Percentiles rank a stretch among this genome's conserved stretches.
These are phyloP conservation scores for Aegotheles bennettii DNA, from an alignment of 2,113 vertebrate species.

Conservation along the genomic window DNA sequence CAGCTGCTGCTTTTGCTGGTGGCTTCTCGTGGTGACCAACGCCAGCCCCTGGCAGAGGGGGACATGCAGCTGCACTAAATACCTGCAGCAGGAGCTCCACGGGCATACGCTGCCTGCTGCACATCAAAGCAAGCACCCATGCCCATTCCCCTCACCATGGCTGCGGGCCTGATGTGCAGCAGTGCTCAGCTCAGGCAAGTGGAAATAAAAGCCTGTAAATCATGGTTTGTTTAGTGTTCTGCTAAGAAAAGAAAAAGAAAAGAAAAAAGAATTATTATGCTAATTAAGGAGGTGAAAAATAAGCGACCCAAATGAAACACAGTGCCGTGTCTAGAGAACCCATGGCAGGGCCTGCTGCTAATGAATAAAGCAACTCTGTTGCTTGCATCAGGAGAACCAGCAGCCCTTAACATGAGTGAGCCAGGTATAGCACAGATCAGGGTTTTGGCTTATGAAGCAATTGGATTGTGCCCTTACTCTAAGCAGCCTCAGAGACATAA, in stretches of 20 bases:
- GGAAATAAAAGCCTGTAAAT: neutral
- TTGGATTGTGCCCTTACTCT: conserved; percentile 29
- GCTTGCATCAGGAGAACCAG: neutral
- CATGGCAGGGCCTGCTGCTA: neutral
- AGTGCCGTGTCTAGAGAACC: neutral
- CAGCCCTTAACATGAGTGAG: neutral
- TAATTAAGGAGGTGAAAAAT: neutral
- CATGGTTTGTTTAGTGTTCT: neutral
- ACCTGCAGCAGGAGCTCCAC: neutral
- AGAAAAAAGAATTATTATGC: neutral
- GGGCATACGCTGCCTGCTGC: fast-evolving
- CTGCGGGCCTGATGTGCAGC: neutral
- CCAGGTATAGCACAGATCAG: neutral
- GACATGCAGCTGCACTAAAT: neutral
- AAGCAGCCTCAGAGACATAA: conserved; percentile 5
- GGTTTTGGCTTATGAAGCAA: neutral
- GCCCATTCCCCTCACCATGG: neutral
- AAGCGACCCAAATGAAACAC: neutral
- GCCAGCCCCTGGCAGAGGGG: neutral
- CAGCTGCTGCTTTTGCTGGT: neutral
- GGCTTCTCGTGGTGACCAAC: neutral
- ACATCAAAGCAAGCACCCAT: neutral
- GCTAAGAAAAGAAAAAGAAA: neutral
- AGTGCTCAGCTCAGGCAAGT: neutral
- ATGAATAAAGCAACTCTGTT: neutral